Percentiles rank a stretch among this genome's conserved stretches.
Evolutionary conservation across 1,140 invertebrate species (phyloP).

Genomic region (Cotesia typhae): DNA sequence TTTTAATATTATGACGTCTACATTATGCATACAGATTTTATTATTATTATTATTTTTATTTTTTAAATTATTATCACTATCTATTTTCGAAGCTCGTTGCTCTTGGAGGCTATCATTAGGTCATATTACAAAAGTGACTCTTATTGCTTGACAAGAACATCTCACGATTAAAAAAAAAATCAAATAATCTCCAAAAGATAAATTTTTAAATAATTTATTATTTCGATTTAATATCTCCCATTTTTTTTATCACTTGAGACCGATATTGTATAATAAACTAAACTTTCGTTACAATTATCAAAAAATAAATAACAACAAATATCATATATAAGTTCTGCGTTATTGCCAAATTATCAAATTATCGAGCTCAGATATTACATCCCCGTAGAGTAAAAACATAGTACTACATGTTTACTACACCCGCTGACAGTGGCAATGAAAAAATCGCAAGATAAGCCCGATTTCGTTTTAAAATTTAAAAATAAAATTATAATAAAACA

Average conservation of each 20-base stretch:
- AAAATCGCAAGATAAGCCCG: constrained; percentile 14
- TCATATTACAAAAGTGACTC: constrained; percentile 22
- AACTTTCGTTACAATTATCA: no score
- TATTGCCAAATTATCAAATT: no score
- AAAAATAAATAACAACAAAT: no score
- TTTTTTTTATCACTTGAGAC: no score
- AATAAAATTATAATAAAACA: constrained; percentile 27
- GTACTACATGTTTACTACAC: no score
- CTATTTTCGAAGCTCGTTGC: constrained; percentile 25
- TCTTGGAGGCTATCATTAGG: constrained; percentile 47
- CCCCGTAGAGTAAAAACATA: no score
- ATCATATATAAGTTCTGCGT: no score
- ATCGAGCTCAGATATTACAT: no score
- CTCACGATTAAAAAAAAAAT: constrained; percentile 15
- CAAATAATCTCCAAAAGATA: neutral
- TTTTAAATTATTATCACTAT: constrained; percentile 13
- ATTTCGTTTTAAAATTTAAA: constrained; percentile 41
- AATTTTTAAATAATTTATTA: constrained; percentile 12
- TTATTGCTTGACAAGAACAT: constrained; percentile 10
- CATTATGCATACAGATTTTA: no score
- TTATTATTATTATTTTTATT: constrained; percentile 7
- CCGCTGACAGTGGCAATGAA: no score
- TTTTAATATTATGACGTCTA: no score
- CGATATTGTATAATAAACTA: neutral
- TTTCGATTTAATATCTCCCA: no score